These are phyloP conservation scores for Carterocephalus palaemon DNA, from an alignment of 2,888 invertebrate species.

Conservation along the genomic window DNA sequence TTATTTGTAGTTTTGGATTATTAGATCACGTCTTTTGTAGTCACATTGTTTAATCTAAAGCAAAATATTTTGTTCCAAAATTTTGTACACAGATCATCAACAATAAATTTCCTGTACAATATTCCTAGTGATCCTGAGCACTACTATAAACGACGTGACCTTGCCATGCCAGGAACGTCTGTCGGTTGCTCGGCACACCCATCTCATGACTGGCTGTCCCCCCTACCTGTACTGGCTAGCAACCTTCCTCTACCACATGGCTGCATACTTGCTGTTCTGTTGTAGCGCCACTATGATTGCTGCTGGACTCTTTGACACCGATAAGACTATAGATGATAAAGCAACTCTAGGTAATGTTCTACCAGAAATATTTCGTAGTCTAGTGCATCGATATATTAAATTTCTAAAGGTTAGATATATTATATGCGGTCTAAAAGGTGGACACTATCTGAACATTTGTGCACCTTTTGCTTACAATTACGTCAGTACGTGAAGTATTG, in stretches of 20 bases:
- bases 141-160: constrained; percentile 72
- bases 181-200: constrained; percentile 79
- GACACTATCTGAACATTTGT: no score
- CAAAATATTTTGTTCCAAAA: no score
- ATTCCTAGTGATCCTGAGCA: constrained; percentile 44
- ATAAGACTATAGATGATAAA: constrained; percentile 25
- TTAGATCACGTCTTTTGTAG: no score
- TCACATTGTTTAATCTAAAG: no score
- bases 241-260: constrained; percentile 74
- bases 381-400: no score
- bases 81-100: no score
- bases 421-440: no score
- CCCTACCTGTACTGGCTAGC: constrained; percentile 79
- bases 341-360: constrained; percentile 10
- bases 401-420: no score
- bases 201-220: constrained; percentile 80
- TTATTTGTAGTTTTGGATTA: no score
- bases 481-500: no score
- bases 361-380: background rate
- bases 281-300: constrained; percentile 32
- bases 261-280: constrained; percentile 43
- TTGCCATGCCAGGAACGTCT: constrained; percentile 80
- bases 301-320: constrained; percentile 27
- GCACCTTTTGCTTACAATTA: no score
- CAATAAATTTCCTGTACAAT: background rate